Evolutionary conservation across 2,797 vertebrate genomes (phyloP).

Genomic region (Centroberyx gerrardi): DNA sequence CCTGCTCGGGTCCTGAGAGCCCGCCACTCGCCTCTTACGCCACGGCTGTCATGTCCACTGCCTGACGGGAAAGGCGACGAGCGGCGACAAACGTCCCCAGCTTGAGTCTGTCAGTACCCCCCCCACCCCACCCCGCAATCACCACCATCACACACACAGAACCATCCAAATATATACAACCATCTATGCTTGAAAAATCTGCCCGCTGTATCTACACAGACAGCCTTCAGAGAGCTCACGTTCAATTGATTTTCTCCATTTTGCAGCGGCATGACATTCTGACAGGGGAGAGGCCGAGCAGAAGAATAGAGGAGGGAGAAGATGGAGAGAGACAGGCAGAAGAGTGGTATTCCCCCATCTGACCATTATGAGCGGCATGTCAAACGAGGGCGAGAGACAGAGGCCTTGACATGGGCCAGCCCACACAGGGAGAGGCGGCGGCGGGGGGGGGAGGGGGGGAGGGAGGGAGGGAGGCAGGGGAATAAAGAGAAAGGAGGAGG

Average conservation of each 20-base stretch:
- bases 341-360: slow-evolving; percentile 83
- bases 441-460: neutral
- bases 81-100: slow-evolving; percentile 82
- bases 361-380: slow-evolving; percentile 90
- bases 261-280: slow-evolving; percentile 71
- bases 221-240: slow-evolving; percentile 69
- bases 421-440: slow-evolving; percentile 73
- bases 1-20: slow-evolving; percentile 87
- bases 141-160: slow-evolving; percentile 1
- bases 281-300: slow-evolving; percentile 65
- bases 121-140: neutral
- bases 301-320: slow-evolving; percentile 56
- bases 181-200: slow-evolving; percentile 65
- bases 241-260: slow-evolving; percentile 80
- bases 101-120: slow-evolving; percentile 80
- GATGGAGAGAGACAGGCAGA: slow-evolving; percentile 80
- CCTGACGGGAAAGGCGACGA: slow-evolving; percentile 82
- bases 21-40: slow-evolving; percentile 88
- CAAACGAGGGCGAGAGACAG: slow-evolving; percentile 83
- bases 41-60: slow-evolving; percentile 90
- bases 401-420: slow-evolving; percentile 81
- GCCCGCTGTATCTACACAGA: slow-evolving; percentile 57
- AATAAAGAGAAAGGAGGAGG: slow-evolving; percentile 17
- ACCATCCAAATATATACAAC: slow-evolving; percentile 44
- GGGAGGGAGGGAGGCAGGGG: slow-evolving; percentile 44